Conservation (phyloP, 2,113 vertebrate species). For the Castor canadensis region DNA sequence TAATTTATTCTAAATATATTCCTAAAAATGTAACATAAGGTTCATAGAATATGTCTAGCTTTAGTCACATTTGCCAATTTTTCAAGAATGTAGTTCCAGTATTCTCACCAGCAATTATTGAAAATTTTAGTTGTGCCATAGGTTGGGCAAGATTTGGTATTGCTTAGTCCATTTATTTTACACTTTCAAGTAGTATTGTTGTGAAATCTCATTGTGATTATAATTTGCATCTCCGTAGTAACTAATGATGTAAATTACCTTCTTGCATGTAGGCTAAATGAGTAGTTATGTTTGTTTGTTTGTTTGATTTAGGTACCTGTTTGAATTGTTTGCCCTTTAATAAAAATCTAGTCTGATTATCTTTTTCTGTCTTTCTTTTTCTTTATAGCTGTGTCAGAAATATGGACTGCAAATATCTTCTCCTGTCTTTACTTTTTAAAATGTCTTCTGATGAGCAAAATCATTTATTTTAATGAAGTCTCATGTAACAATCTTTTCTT, state of each 20-base stretch:
- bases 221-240: background rate
- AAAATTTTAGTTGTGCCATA: background rate
- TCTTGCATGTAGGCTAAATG: background rate
- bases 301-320: background rate
- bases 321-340: background rate
- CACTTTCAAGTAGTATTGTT: background rate
- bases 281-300: background rate
- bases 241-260: background rate
- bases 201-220: background rate
- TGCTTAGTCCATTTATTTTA: background rate
- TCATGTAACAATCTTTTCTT: background rate
- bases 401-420: background rate
- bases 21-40: background rate
- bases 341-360: background rate
- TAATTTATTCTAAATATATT: background rate
- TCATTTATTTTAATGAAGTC: background rate
- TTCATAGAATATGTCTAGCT: background rate
- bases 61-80: background rate
- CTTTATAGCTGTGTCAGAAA: background rate
- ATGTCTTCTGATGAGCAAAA: background rate
- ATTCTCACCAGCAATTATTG: background rate
- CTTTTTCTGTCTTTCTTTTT: background rate
- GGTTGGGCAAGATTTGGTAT: background rate
- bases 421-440: background rate
- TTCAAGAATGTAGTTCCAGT: background rate